A percentile compares a stretch with the other conserved stretches of the same genome.
Conservation (phyloP, 2,113 vertebrate species). For the Oriolus oriolus region DNA sequence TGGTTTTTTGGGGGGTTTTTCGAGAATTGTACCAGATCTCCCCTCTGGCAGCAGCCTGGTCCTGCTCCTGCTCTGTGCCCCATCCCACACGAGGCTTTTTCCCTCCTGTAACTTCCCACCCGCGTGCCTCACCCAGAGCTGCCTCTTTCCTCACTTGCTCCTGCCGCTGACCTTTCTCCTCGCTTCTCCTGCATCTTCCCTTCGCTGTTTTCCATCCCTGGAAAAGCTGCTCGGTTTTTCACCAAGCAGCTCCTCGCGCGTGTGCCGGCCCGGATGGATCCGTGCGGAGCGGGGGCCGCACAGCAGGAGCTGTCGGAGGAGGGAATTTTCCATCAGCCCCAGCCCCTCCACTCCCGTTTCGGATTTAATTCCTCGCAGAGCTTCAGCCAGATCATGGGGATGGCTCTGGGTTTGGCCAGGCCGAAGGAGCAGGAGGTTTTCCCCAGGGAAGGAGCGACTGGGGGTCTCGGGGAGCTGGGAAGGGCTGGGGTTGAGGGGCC, state of each 20-base stretch:
- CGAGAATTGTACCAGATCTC: not conserved
- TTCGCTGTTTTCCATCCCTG: not conserved
- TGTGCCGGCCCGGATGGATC: not conserved
- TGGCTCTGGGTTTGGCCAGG: not conserved
- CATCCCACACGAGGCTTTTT: not conserved
- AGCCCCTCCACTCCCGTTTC: not conserved
- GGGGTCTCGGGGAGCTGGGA: not conserved
- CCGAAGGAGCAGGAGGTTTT: not conserved
- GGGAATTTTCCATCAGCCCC: not conserved
- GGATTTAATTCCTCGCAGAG: not conserved
- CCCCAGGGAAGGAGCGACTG: not conserved
- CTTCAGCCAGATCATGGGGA: not conserved
- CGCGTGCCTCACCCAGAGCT: not conserved
- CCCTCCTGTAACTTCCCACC: not conserved
- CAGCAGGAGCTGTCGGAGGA: not conserved
- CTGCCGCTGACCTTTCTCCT: not conserved
- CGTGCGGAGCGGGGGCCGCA: fast-evolving
- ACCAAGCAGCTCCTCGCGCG: not conserved
- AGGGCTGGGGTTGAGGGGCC: not conserved
- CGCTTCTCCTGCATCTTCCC: not conserved
- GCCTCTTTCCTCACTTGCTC: not conserved
- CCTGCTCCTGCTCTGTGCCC: not conserved
- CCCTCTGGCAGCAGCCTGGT: not conserved
- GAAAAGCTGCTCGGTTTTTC: not conserved
- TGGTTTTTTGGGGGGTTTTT: not conserved